A percentile compares a stretch with the other conserved stretches of the same genome.
Conservation (phyloP, 23 tunicate species). For the Ciona savignyi region DNA sequence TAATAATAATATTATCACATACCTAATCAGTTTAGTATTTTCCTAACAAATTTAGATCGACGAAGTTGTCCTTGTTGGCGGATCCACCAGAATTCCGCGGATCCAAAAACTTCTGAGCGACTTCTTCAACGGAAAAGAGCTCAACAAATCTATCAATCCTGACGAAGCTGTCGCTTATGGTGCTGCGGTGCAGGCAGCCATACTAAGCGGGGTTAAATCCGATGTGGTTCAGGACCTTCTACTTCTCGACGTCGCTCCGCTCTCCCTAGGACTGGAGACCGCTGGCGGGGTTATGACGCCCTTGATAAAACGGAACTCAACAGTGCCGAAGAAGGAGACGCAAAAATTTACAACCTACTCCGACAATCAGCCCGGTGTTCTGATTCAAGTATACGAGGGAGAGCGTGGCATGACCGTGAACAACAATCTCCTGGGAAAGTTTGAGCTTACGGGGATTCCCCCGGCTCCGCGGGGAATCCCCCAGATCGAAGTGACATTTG, state of each 20-base stretch:
- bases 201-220: slow-evolving; percentile 92
- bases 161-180: slow-evolving; percentile 90
- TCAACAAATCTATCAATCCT: too few species aligned
- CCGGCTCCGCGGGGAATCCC: too few species aligned
- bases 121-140: slow-evolving; percentile 83
- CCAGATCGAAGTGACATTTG: too few species aligned
- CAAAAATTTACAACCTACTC: slow-evolving; percentile 43
- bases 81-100: slow-evolving; percentile 87
- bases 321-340: slow-evolving; percentile 38
- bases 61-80: slow-evolving; percentile 92
- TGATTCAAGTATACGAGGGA: slow-evolving; percentile 70
- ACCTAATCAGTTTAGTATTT: too few species aligned
- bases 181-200: slow-evolving; percentile 94
- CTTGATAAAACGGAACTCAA: slow-evolving; percentile 46
- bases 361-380: slow-evolving; percentile 64
- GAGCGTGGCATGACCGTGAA: slow-evolving; percentile 59
- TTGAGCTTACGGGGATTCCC: too few species aligned
- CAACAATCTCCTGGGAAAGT: slow-evolving; percentile 64
- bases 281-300: slow-evolving; percentile 63
- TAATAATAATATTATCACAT: too few species aligned
- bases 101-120: slow-evolving; percentile 80
- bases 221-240: slow-evolving; percentile 54
- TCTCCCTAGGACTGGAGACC: slow-evolving; percentile 66
- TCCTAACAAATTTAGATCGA: too few species aligned
- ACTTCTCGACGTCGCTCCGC: slow-evolving; percentile 47